phyloP scores from a whole-genome alignment of 2,888 invertebrate genomes.

The Campoplex nolae region DNA sequence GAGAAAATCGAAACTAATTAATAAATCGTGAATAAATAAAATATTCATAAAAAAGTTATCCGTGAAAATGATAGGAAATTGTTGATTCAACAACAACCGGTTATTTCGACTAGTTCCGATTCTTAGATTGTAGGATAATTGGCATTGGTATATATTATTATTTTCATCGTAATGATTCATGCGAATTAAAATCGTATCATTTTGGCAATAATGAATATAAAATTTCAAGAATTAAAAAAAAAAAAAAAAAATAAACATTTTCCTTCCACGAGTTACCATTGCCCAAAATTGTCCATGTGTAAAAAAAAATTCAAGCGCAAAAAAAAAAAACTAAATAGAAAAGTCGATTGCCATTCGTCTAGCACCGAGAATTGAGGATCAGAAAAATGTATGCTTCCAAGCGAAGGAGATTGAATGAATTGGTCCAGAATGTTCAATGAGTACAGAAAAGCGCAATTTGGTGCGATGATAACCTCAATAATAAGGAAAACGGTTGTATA shows the following conservation, averaged over 20 bases:
- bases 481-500: neutral
- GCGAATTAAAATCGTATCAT: no score
- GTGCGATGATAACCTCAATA: constrained; percentile 11
- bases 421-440: neutral
- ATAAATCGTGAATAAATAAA: no score
- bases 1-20: no score
- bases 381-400: neutral
- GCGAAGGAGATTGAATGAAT: neutral
- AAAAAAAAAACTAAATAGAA: neutral
- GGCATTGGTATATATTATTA: no score
- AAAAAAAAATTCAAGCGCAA: neutral
- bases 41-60: neutral
- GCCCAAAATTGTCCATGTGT: no score
- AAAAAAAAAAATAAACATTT: no score
- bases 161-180: neutral
- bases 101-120: neutral
- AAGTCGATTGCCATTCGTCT: neutral
- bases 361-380: no score
- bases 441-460: neutral
- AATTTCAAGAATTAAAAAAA: no score
- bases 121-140: no score
- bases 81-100: neutral
- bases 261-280: no score
- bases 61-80: neutral
- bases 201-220: no score